A percentile compares a stretch with the other conserved stretches of the same genome.
phyloP scores from a whole-genome alignment of 2,888 invertebrate species.

The Napeogenes sylphis region DNA sequence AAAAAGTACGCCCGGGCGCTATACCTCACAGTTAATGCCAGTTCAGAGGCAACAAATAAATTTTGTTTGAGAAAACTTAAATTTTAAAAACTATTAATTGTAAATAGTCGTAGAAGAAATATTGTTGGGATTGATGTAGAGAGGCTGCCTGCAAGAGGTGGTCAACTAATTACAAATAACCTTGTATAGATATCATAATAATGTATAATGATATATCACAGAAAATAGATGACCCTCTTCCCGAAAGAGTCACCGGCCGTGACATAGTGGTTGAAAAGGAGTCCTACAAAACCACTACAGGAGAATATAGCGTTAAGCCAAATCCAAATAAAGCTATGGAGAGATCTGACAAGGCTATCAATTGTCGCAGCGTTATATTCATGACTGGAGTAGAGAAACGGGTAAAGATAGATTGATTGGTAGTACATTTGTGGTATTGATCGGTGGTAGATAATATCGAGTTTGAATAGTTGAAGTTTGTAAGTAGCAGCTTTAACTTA shows the following conservation, averaged over 20 bases:
- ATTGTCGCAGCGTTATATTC: constrained; percentile 59
- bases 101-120: too few relatives aligned
- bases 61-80: too few relatives aligned
- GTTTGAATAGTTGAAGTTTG: not conserved
- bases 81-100: too few relatives aligned
- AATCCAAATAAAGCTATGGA: constrained; percentile 73
- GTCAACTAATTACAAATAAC: too few relatives aligned
- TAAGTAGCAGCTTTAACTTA: not conserved
- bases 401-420: constrained; percentile 37
- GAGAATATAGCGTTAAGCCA: constrained; percentile 66
- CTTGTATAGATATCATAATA: too few relatives aligned
- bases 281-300: constrained; percentile 61
- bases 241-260: constrained; percentile 57
- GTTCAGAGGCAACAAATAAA: too few relatives aligned
- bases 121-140: too few relatives aligned
- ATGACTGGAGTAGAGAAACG: constrained; percentile 68
- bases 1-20: too few relatives aligned
- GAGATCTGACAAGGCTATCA: constrained; percentile 61
- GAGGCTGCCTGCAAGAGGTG: too few relatives aligned
- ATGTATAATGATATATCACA: constrained; percentile 22
- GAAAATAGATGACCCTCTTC: constrained; percentile 64
- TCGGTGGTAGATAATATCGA: not conserved
- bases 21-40: too few relatives aligned
- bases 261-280: constrained; percentile 70
- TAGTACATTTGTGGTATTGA: not conserved